Evolutionary conservation across 37 sponge, comb jelly and placozoan genomes (phyloP).

Genomic region (Chondrosia reniformis): DNA sequence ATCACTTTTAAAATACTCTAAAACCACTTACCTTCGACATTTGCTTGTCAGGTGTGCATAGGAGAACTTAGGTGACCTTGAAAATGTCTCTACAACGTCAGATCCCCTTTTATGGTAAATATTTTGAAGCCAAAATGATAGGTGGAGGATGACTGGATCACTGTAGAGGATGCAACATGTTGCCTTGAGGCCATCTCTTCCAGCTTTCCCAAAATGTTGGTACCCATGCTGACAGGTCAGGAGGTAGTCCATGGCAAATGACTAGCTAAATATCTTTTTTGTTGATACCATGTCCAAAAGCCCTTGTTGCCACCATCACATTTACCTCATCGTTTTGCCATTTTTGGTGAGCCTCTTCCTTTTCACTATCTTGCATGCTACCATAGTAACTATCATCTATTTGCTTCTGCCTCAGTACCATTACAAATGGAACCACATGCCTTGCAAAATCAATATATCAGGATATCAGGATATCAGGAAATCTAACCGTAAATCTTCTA

Average conservation of each 20-base stretch:
- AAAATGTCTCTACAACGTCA: neutral
- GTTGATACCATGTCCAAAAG: constrained; percentile 41
- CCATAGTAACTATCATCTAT: constrained; percentile 25
- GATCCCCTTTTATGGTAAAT: neutral
- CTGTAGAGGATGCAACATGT: constrained; percentile 22
- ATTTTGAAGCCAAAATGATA: constrained; percentile 19
- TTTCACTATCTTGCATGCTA: constrained; percentile 27
- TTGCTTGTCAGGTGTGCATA: neutral
- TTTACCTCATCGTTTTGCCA: neutral
- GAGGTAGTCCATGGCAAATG: constrained; percentile 19
- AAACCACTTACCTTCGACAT: neutral
- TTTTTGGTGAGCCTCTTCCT: constrained; percentile 18
- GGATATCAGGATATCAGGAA: no score
- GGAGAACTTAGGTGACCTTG: neutral
- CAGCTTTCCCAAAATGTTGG: constrained; percentile 48
- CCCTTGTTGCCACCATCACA: constrained; percentile 33
- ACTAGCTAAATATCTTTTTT: constrained; percentile 6
- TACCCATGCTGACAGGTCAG: constrained; percentile 12
- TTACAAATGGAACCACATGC: constrained; percentile 29
- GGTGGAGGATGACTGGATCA: constrained; percentile 25
- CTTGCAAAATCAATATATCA: constrained; percentile 28
- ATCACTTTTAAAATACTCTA: neutral
- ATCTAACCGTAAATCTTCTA: no score
- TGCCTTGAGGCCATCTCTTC: constrained; percentile 35
- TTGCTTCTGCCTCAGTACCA: constrained; percentile 18